Percentiles rank a stretch among this genome's conserved stretches.
phyloP scores from a whole-genome alignment of 2,888 invertebrate genomes.

The Aphrophora alni region DNA sequence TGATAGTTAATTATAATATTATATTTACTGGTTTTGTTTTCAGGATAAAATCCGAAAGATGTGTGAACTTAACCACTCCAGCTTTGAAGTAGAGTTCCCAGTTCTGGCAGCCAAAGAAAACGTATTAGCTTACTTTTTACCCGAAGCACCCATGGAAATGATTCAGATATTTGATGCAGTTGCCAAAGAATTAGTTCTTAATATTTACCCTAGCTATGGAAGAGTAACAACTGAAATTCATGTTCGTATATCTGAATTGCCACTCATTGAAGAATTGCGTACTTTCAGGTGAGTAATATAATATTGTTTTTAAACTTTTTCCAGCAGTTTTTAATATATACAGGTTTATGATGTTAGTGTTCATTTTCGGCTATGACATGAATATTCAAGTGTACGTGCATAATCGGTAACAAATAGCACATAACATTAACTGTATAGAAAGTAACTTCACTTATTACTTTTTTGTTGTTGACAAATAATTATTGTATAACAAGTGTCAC shows the following conservation, averaged over 20 bases:
- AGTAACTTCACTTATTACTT: too few species aligned
- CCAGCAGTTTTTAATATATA: too few species aligned
- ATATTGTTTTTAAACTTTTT: too few species aligned
- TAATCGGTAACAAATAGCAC: too few species aligned
- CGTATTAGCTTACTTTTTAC: slow-evolving; percentile 94
- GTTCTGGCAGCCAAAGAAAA: slow-evolving; percentile 89
- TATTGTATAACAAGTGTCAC: too few species aligned
- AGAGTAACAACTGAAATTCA: slow-evolving; percentile 93
- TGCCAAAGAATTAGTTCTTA: slow-evolving; percentile 89
- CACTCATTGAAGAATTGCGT: slow-evolving; percentile 93
- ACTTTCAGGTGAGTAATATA: slow-evolving; percentile 75
- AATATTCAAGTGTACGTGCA: too few species aligned
- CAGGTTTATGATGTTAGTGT: too few species aligned
- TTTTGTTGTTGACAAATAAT: too few species aligned
- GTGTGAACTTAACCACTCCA: slow-evolving; percentile 84
- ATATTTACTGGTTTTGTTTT: neutral
- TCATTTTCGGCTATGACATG: too few species aligned
- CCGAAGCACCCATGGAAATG: slow-evolving; percentile 97
- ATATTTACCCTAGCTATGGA: slow-evolving; percentile 95
- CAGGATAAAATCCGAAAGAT: slow-evolving; percentile 90
- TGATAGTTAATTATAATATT: too few species aligned
- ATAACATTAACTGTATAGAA: too few species aligned
- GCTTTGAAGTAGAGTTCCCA: slow-evolving; percentile 77
- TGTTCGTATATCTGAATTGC: slow-evolving; percentile 93
- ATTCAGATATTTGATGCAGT: slow-evolving; percentile 93